Percentiles rank a stretch among this genome's conserved stretches.
phyloP scores from a whole-genome alignment of 2,113 vertebrate genomes.

The Tautogolabrus adspersus region DNA sequence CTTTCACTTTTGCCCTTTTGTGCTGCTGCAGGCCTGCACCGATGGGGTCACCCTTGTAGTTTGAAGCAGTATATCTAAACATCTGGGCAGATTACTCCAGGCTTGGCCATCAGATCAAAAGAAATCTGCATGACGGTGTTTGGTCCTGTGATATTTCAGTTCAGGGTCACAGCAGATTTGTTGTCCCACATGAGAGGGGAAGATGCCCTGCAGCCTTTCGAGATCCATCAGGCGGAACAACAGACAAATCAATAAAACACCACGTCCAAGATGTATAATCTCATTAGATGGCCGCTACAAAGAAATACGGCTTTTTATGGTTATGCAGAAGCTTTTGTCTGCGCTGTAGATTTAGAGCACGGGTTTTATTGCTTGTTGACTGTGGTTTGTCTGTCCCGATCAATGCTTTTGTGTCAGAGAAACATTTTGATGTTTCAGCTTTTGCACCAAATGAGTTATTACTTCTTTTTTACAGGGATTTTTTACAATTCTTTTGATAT shows the following conservation, averaged over 20 bases:
- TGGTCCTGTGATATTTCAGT: conserved; percentile 34
- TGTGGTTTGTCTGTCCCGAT: conserved; percentile 31
- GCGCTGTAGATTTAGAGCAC: conserved; percentile 44
- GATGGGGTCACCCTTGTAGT: conserved; percentile 34
- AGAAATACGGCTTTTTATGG: conserved; percentile 48
- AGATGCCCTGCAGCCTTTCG: conserved; percentile 42
- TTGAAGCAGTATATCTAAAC: neutral
- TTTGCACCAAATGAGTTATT: neutral
- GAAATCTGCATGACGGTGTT: conserved; percentile 26
- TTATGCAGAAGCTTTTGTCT: conserved; percentile 54
- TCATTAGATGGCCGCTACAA: conserved; percentile 58
- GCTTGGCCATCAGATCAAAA: conserved; percentile 21
- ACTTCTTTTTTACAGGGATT: conserved; percentile 5
- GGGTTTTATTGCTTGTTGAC: conserved; percentile 59
- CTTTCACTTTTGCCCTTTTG: conserved; percentile 15
- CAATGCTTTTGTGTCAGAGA: conserved; percentile 20
- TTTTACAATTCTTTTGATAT: neutral
- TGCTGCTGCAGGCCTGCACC: conserved; percentile 10
- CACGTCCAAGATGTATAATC: conserved; percentile 64
- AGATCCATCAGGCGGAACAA: conserved; percentile 59
- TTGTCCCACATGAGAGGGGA: conserved; percentile 46
- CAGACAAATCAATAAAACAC: conserved; percentile 70
- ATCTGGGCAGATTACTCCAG: conserved; percentile 29
- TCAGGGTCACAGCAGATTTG: conserved; percentile 54
- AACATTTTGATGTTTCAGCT: conserved; percentile 37